Evolutionary conservation across 2,888 invertebrate species (phyloP), one percentile per base, ranked within the genome.

Genomic region (Ctenicera cuprea): DNA sequence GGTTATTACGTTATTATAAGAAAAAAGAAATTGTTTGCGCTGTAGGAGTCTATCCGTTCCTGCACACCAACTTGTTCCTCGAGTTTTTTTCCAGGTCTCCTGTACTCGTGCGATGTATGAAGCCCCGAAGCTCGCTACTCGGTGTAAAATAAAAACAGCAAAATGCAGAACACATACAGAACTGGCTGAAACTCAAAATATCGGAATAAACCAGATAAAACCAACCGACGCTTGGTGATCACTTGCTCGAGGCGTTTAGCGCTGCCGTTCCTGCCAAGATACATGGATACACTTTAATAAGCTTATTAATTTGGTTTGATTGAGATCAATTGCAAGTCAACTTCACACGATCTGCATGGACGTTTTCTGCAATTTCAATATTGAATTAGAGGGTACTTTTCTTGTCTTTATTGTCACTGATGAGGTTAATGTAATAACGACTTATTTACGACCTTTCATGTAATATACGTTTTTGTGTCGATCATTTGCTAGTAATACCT

Each of bases 191-290:
- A 77, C 80, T 77, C 74, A 80, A 64, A 54, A 73, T 76, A 76
- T 81, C 79, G 76, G 82, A 80, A 73, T 65, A 76, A 83, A 82
- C 83, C 77, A 78, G 82, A 82, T 83, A 74, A 68, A 80, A 82
- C 80, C 76, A 81, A 81, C 75, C 45, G 33, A 45, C 52, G 66
- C 52, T 26, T 54, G 54, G 26, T 45, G 50, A 43, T 33, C 63
- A 65, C 20, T 57, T 22, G 69, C 69, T 62, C 22, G 38, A 48
- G 50, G 69, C 61, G 50, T 62, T 50, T 14, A 33, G 30, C 62
- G 38, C 48, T 22, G 37, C 59, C 33, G 22, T 64, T 45, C 38
- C n/a, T 68, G 33, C 8, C 3, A 14, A 37, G 33, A 59, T 41
- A 41, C 33, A 37, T 33, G 33, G 33, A 33, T 26, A 26, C 26